Conservation (phyloP, 1,140 invertebrate species). For the Danaus plexippus region DNA sequence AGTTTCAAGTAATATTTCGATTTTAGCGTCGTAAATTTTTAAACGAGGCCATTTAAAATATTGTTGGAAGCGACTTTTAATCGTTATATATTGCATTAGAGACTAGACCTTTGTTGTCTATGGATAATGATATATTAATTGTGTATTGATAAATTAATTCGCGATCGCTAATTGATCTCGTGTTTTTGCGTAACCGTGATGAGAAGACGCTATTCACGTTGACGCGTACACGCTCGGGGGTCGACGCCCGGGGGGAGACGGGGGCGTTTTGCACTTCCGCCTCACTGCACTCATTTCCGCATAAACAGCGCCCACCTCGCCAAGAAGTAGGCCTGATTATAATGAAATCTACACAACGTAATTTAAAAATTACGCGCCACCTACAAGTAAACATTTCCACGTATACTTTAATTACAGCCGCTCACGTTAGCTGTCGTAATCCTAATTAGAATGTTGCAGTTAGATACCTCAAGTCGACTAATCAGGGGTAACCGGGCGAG, state of each 20-base stretch:
- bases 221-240: slow-evolving; percentile 39
- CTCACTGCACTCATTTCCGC: slow-evolving; percentile 68
- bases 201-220: slow-evolving; percentile 35
- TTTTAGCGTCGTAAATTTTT: no score
- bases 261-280: slow-evolving; percentile 62
- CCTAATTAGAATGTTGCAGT: no score
- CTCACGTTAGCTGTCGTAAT: neutral
- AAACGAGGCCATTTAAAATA: no score
- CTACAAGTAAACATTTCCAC: neutral
- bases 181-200: slow-evolving; percentile 31
- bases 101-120: no score
- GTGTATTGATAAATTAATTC: no score
- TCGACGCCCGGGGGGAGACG: slow-evolving; percentile 52
- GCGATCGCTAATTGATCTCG: slow-evolving; percentile 30
- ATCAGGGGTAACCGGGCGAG: slow-evolving; percentile 44
- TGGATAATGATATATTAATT: no score
- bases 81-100: no score
- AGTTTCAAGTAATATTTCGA: no score
- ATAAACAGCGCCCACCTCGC: slow-evolving; percentile 60
- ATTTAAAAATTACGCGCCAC: slow-evolving; percentile 12
- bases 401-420: neutral
- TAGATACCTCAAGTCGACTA: slow-evolving; percentile 26
- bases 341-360: slow-evolving; percentile 19
- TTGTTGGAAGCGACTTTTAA: no score
- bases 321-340: slow-evolving; percentile 48